Evolutionary conservation across 2,113 vertebrate species (phyloP).

Genomic region (Equus przewalskii): DNA sequence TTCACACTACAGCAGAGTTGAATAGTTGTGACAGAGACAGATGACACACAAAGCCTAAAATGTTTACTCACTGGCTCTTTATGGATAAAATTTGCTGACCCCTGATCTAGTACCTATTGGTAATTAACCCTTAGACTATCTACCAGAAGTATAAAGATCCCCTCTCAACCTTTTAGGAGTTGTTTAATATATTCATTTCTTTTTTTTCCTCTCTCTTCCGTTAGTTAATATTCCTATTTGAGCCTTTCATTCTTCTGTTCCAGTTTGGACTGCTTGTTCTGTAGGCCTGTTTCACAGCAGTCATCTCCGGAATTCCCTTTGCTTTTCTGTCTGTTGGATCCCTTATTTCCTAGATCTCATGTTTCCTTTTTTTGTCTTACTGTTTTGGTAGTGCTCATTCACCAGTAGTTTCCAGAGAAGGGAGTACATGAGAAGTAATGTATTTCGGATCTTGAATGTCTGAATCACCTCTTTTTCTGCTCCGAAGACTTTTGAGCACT

Average conservation of each 20-base stretch:
- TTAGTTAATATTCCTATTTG: background rate
- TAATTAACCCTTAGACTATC: background rate
- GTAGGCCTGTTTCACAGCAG: background rate
- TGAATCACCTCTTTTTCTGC: constrained; percentile 25
- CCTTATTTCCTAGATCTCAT: constrained; percentile 18
- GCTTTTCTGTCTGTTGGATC: background rate
- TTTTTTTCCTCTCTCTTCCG: background rate
- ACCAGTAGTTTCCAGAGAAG: constrained; percentile 21
- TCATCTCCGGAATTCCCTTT: constrained; percentile 53
- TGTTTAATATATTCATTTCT: background rate
- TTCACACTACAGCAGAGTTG: background rate
- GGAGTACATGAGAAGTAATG: background rate
- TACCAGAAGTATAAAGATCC: background rate
- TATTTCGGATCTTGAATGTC: background rate
- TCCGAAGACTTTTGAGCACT: background rate
- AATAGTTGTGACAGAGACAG: background rate
- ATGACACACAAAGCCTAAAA: constrained; percentile 13
- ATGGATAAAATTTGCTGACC: background rate
- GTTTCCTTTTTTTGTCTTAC: background rate
- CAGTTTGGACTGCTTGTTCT: background rate
- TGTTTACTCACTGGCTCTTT: background rate
- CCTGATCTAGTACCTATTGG: background rate
- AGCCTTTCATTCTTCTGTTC: constrained; percentile 6
- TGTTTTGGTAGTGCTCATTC: constrained; percentile 24
- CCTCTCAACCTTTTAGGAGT: background rate